Evolutionary conservation across 2,797 vertebrate genomes (phyloP).

Genomic region (Spea hammondii): DNA sequence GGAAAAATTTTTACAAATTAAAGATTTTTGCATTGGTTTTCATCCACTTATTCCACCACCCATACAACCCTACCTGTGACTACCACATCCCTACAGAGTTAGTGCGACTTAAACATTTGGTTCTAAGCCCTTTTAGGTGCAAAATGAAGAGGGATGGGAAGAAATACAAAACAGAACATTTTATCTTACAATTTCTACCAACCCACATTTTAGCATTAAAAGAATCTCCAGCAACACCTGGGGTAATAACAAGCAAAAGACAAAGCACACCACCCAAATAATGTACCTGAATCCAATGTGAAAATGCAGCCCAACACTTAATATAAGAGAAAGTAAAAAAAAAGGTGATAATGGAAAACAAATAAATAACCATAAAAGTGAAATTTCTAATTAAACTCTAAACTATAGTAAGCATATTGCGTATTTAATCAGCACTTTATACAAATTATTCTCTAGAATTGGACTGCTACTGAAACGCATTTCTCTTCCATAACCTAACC

Average conservation of each 20-base stretch:
- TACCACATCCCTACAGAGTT: too few species aligned
- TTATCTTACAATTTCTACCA: neutral
- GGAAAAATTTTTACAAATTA: too few species aligned
- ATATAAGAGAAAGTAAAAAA: constrained; percentile 32
- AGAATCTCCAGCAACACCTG: constrained; percentile 15
- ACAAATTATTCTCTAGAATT: constrained; percentile 18
- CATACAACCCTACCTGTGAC: too few species aligned
- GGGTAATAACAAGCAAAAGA: constrained; percentile 25
- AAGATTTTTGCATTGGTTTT: too few species aligned
- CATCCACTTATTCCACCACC: too few species aligned
- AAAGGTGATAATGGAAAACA: constrained; percentile 18
- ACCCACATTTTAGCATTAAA: neutral
- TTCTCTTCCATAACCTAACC: constrained; percentile 22
- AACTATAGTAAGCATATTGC: constrained; percentile 29
- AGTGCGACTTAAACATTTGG: too few species aligned
- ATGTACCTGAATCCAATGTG: constrained; percentile 9
- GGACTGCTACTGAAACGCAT: constrained; percentile 4
- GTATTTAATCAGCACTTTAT: constrained; percentile 37
- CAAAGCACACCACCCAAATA: neutral
- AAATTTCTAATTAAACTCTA: constrained; percentile 48
- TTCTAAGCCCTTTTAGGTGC: too few species aligned
- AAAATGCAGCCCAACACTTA: constrained; percentile 34
- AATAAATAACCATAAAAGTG: constrained; percentile 47
- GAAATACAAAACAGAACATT: neutral
- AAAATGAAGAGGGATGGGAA: too few species aligned